phyloP scores from a whole-genome alignment of 2,888 invertebrate species.

The Cyclophora albipunctata region DNA sequence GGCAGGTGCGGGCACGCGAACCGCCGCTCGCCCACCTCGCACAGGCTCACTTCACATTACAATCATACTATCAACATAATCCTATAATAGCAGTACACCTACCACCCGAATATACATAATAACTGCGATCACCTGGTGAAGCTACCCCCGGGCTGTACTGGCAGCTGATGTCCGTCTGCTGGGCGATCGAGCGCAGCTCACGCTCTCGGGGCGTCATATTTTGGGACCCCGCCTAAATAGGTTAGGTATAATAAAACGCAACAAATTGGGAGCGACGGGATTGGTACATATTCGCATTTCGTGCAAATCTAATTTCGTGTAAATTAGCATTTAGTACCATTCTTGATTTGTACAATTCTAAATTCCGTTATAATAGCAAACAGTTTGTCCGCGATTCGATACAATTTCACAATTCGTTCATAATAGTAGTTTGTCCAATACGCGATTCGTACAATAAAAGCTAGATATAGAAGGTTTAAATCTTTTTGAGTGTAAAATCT shows the following conservation, averaged over 20 bases:
- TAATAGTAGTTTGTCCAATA: no score
- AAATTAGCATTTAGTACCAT: no score
- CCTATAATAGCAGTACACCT: not conserved
- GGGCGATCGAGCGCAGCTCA: constrained; percentile 48
- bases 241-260: not conserved
- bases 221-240: constrained; percentile 16
- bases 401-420: no score
- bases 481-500: no score
- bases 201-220: constrained; percentile 28
- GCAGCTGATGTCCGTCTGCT: constrained; percentile 64
- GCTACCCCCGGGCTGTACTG: constrained; percentile 39
- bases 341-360: no score
- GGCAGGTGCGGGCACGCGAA: constrained; percentile 40
- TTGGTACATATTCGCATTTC: no score
- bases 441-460: no score
- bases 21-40: constrained; percentile 32
- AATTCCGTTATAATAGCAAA: no score
- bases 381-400: no score
- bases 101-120: not conserved
- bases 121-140: constrained; percentile 36
- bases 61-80: not conserved
- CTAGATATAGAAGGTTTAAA: no score
- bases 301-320: no score
- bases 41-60: constrained; percentile 16
- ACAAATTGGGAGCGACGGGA: not conserved